phyloP scores from a whole-genome alignment of 2,888 invertebrate genomes.

The Nomada goodeniana region DNA sequence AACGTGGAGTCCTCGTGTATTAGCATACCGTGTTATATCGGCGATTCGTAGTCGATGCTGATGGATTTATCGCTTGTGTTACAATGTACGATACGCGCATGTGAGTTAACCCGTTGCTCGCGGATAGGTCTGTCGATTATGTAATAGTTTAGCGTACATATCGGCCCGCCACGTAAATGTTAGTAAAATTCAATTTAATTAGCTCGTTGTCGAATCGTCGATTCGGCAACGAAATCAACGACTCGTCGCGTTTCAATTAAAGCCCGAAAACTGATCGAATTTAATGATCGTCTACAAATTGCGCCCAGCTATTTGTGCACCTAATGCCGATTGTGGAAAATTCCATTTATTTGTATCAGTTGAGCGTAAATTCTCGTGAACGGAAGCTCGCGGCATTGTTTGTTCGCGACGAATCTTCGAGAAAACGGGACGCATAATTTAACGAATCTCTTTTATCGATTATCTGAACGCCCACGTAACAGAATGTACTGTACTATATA shows the following conservation, averaged over 20 bases:
- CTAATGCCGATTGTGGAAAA: background rate
- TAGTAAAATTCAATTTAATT: slow-evolving; percentile 4
- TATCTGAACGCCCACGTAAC: slow-evolving; percentile 17
- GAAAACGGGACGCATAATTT: slow-evolving; percentile 24
- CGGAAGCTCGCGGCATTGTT: slow-evolving; percentile 29
- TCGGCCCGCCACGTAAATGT: slow-evolving; percentile 1
- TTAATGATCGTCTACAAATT: slow-evolving; percentile 14
- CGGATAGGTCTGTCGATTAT: background rate
- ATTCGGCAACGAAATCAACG: background rate
- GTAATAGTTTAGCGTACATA: slow-evolving; percentile 4
- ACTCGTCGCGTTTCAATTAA: background rate
- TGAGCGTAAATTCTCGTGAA: slow-evolving; percentile 22
- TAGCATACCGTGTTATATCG: slow-evolving; percentile 54
- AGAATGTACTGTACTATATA: background rate
- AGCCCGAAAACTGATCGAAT: slow-evolving; percentile 16
- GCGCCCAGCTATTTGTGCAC: background rate
- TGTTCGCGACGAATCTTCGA: slow-evolving; percentile 7
- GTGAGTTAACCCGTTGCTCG: background rate
- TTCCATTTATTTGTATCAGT: slow-evolving; percentile 31
- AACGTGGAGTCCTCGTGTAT: slow-evolving; percentile 44
- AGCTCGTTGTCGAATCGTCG: background rate
- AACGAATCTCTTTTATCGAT: slow-evolving; percentile 31
- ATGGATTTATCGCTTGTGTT: slow-evolving; percentile 46
- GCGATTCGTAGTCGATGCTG: slow-evolving; percentile 48
- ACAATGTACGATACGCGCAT: slow-evolving; percentile 25